Evolutionary conservation across 1,140 invertebrate genomes (phyloP).

Genomic region (Euwallacea fornicatus): DNA sequence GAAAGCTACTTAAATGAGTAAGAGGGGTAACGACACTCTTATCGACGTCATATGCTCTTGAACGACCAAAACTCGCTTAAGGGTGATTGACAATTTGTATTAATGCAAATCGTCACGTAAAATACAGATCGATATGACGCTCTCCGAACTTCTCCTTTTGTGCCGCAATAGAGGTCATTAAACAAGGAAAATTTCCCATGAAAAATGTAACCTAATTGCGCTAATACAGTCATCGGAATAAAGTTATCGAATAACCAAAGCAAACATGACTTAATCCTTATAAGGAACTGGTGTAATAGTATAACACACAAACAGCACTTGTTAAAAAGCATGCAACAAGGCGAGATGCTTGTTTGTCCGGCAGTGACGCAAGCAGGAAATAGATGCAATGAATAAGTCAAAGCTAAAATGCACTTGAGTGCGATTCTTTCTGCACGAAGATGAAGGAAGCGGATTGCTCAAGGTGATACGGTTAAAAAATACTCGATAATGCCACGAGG

Average conservation of each 20-base stretch:
- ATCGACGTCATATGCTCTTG: too few species aligned
- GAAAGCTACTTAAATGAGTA: too few species aligned
- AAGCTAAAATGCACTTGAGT: conserved; percentile 16
- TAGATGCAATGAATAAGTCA: conserved; percentile 24
- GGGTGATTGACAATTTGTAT: too few species aligned
- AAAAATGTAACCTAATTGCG: not conserved
- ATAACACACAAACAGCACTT: not conserved
- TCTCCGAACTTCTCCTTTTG: too few species aligned
- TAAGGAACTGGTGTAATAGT: conserved; percentile 5
- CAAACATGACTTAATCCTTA: conserved; percentile 9
- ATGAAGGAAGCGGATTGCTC: conserved; percentile 19
- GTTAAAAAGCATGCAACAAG: conserved; percentile 13
- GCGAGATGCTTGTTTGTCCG: conserved; percentile 9
- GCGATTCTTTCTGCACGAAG: conserved; percentile 17
- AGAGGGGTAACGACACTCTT: too few species aligned
- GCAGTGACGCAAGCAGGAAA: conserved; percentile 27
- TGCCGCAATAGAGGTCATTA: too few species aligned
- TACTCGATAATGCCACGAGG: conserved; percentile 25
- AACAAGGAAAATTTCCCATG: not conserved
- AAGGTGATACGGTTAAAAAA: conserved; percentile 24
- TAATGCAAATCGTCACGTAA: too few species aligned
- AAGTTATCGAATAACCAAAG: conserved; percentile 9
- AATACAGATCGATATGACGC: too few species aligned
- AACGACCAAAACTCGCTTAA: too few species aligned
- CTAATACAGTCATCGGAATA: not conserved